Evolutionary conservation across 2,113 vertebrate species (phyloP), one percentile per base, ranked within the genome.

Genomic region (Pterocles gutturalis): DNA sequence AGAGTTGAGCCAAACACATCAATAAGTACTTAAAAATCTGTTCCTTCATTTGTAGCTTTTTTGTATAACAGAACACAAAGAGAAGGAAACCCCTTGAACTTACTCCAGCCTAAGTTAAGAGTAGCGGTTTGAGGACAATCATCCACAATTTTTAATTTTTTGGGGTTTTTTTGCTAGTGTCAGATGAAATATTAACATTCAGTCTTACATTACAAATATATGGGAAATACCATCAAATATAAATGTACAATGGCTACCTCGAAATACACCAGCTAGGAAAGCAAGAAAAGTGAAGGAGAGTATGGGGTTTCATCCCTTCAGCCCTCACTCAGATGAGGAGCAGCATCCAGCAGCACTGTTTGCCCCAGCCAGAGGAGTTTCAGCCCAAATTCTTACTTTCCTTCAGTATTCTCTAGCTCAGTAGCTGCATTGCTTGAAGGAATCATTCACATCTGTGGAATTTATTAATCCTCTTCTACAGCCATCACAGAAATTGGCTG

Each of bases 381-480:
- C 34, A 49, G 53, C 36, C 41, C 62, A 51, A 83, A 55, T 95
- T 89, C 58, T 84, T 49, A 26, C 54, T 31, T 54, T 83, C 62
- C 46, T 49, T 62, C 62, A 62, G 34, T 36, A 49, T 64, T 84
- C 75, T 62, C 38, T 76, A 82, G 66, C 71, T 96, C 66, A 57
- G 43, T 54, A 83, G 76, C 18, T 1, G 2, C 49, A 70, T 10
- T 85, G 94, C 95, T 95, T 75, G 86, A 89, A 96, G 95, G 93
- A 94, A 84, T 92, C 92, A 64, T 60, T 92, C 86, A 75, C 71
- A 85, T 96, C 86, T 89, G 48, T 75, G 31, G 88, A 67, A 93
- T 76, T 91, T 46, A 71, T 45, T 89, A 94, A 96, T 94, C 90
- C 66, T 83, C 34, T 78, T 54, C 85, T 89, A 80, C 70, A 91